phyloP scores from a whole-genome alignment of 2,797 vertebrate species.

The Acrossocheilus wenchowensis region DNA sequence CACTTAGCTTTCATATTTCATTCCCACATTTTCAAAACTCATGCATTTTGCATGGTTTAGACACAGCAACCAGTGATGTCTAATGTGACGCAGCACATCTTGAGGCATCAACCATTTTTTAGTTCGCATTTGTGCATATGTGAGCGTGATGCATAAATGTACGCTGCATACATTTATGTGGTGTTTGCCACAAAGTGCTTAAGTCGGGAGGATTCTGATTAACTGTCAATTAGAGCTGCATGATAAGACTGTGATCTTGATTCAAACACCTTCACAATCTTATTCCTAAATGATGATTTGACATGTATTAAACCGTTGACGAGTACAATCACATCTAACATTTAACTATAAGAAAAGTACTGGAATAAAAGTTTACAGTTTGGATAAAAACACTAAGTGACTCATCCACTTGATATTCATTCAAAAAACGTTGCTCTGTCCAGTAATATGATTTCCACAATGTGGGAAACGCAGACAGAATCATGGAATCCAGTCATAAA shows the following conservation, averaged over 20 bases:
- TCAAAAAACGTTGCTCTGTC: too few species aligned
- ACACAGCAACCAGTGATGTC: not conserved
- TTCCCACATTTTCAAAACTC: too few species aligned
- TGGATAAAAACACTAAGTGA: not conserved
- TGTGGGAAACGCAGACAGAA: too few species aligned
- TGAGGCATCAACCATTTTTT: too few species aligned
- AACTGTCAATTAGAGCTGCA: not conserved
- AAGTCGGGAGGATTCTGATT: not conserved
- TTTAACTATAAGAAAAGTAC: not conserved
- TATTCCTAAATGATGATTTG: not conserved
- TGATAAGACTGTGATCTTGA: not conserved
- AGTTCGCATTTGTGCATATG: not conserved
- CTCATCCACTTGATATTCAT: too few species aligned
- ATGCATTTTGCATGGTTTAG: not conserved
- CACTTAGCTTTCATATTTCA: not conserved
- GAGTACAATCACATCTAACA: not conserved
- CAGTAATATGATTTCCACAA: too few species aligned
- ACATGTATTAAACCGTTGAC: not conserved
- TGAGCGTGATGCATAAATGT: not conserved
- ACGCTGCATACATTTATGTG: not conserved
- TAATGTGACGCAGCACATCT: not conserved
- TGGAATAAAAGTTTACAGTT: not conserved
- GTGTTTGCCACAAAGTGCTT: not conserved
- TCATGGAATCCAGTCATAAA: too few species aligned
- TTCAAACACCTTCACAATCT: not conserved